phyloP scores from a whole-genome alignment of 1,140 invertebrate species.

The Dryas iulia region DNA sequence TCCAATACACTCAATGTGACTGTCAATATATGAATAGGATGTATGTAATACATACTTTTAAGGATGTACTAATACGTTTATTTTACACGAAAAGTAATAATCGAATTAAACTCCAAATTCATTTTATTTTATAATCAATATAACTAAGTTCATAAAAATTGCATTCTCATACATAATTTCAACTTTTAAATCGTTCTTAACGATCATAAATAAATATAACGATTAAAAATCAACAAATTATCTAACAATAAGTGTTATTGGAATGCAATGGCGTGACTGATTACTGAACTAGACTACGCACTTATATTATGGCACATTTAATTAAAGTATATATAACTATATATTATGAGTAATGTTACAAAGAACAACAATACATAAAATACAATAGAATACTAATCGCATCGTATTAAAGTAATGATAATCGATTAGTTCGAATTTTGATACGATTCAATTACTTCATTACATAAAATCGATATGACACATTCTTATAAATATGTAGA shows the following conservation, averaged over 20 bases:
- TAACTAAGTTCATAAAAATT: neutral
- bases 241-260: constrained; percentile 28
- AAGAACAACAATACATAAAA: neutral
- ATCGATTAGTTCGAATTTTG: neutral
- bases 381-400: neutral
- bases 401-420: neutral
- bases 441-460: neutral
- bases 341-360: neutral
- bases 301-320: constrained; percentile 49
- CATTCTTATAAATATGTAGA: neutral
- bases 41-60: too few species aligned
- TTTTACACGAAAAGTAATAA: neutral
- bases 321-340: constrained; percentile 14
- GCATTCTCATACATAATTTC: neutral
- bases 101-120: neutral
- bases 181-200: constrained; percentile 49
- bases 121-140: neutral
- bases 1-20: neutral
- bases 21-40: neutral
- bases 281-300: constrained; percentile 35
- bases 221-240: constrained; percentile 18
- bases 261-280: constrained; percentile 48
- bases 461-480: neutral
- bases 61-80: too few species aligned
- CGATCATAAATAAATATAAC: constrained; percentile 40